Conservation (phyloP, 1,140 invertebrate species). For the Musca vetustissima region DNA sequence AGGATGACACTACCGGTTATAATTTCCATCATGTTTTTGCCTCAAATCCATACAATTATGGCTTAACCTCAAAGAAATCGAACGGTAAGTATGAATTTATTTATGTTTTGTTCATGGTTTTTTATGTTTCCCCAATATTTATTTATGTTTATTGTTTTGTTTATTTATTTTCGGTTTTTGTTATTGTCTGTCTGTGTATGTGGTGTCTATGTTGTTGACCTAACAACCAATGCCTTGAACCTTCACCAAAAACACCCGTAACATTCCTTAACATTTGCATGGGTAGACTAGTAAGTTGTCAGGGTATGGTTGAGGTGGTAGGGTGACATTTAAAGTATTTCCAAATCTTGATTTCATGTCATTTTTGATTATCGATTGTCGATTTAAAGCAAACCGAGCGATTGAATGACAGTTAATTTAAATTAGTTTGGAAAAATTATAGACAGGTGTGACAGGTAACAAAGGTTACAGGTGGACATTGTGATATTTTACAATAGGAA, state of each 20-base stretch:
- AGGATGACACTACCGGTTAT: slow-evolving; percentile 26
- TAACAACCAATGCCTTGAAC: slow-evolving; percentile 21
- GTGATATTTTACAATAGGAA: too few species aligned
- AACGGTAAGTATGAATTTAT: slow-evolving; percentile 26
- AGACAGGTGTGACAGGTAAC: too few species aligned
- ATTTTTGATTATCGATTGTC: too few species aligned
- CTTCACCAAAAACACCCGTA: background rate
- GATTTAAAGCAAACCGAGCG: too few species aligned
- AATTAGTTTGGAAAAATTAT: too few species aligned
- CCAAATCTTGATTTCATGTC: too few species aligned
- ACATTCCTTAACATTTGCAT: background rate
- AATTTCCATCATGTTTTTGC: slow-evolving; percentile 29
- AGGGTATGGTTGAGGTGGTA: background rate
- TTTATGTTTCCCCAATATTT: background rate
- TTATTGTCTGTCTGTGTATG: too few species aligned
- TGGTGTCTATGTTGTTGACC: background rate
- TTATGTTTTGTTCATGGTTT: background rate
- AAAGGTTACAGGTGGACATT: too few species aligned
- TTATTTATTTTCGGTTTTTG: background rate
- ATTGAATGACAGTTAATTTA: too few species aligned
- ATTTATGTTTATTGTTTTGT: background rate
- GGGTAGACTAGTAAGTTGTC: background rate
- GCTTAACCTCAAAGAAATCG: slow-evolving; percentile 24
- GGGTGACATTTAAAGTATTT: too few species aligned
- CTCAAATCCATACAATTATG: slow-evolving; percentile 27